Evolutionary conservation across 1,140 invertebrate genomes (phyloP), one percentile per base, ranked within the genome.

Genomic region (Homalodisca vitripennis): DNA sequence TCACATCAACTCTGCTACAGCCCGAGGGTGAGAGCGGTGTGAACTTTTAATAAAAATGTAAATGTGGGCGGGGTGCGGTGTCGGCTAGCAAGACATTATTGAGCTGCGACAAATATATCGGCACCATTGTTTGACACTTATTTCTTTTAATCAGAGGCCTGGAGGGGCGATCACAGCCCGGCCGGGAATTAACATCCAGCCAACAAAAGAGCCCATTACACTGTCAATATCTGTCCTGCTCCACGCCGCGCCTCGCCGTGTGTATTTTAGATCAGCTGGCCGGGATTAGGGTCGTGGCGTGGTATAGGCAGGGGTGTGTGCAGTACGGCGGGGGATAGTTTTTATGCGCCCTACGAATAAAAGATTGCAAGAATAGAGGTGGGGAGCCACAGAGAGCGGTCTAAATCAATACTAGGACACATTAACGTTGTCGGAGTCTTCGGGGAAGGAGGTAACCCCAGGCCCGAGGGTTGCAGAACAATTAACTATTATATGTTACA

Each of bases 1-100:
- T n/a, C n/a, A n/a, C n/a, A n/a, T n/a, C n/a, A n/a, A n/a, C n/a
- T n/a, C n/a, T n/a, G n/a, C n/a, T n/a, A n/a, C n/a, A 41, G 34
- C 34, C 34, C 34, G 34, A 17, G 34, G 34, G 17, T 41, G 34
- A 41, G 17, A 41, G 55, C 55, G 55, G 55, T 60, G 55, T 29
- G 55, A 60, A 60, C 55, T 60, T 60, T 60, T 60, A 60, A 60
- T 60, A 60, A 60, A 60, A 60, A 60, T 60, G 55, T 60, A 60
- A 60, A 60, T 60, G 22, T 30, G 55, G 29, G 17, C 17, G 6
- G 55, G 14, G 22, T 60, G 55, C 22, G 55, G 55, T 22, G 22
- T 13, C 55, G 24, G 55, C n/a, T n/a, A 60, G 29, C 55, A 60
- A 60, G 55, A 60, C 55, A 60, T 60, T 60, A 60, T 60, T 14